phyloP scores from a whole-genome alignment of 2,888 invertebrate genomes.

The Notodonta ziczac region DNA sequence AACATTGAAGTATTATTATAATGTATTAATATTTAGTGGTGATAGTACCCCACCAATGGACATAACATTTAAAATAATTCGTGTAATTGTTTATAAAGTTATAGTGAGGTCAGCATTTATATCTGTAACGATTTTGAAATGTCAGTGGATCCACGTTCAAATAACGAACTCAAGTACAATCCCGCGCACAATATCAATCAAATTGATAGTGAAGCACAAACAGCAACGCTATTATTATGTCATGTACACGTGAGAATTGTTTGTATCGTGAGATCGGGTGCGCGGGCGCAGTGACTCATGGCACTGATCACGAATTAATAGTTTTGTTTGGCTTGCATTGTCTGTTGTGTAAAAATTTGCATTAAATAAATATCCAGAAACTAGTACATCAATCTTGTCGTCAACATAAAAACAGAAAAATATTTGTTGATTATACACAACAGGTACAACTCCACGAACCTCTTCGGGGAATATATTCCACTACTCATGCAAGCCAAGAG shows the following conservation, averaged over 20 bases:
- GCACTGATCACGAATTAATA: conserved; percentile 39
- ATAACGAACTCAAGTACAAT: conserved; percentile 27
- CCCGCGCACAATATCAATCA: conserved; percentile 37
- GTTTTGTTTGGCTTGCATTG: conserved; percentile 16
- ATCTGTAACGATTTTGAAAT: conserved; percentile 4
- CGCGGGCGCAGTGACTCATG: conserved; percentile 37
- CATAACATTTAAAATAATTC: no score
- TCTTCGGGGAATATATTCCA: no score
- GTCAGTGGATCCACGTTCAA: conserved; percentile 11
- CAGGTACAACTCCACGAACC: no score
- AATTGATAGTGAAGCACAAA: conserved; percentile 33
- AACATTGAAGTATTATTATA: no score
- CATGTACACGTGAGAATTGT: conserved; percentile 35
- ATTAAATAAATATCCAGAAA: background rate
- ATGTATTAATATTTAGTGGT: no score
- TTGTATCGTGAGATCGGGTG: conserved; percentile 32
- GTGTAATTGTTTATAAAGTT: background rate
- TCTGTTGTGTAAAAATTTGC: conserved; percentile 6
- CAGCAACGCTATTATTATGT: conserved; percentile 44
- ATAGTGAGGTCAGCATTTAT: background rate
- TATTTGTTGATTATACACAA: no score
- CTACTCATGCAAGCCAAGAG: no score
- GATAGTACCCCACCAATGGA: no score
- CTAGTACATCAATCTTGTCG: background rate
- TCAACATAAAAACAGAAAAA: no score